These are phyloP conservation scores for Elephas maximus DNA, from an alignment of 2,113 vertebrate genomes.

Conservation along the genomic window DNA sequence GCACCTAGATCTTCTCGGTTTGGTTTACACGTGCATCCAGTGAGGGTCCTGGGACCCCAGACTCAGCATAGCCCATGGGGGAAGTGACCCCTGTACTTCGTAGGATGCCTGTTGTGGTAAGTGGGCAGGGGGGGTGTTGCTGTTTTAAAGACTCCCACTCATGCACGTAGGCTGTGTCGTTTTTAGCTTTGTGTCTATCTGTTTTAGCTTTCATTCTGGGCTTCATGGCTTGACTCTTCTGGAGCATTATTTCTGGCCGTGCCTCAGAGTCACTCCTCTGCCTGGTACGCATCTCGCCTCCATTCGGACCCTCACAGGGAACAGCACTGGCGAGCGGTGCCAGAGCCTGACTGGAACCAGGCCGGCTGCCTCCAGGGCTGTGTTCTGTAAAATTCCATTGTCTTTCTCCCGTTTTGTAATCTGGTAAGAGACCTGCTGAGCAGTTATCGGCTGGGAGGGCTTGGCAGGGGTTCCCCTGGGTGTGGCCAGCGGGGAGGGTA, in stretches of 20 bases:
- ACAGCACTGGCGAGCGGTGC: accelerated
- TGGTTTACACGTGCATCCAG: accelerated
- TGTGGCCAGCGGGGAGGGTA: background rate
- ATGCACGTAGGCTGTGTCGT: background rate
- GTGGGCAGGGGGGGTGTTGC: accelerated
- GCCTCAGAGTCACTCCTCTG: background rate
- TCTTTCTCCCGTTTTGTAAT: constrained; percentile 21
- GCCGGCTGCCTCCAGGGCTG: background rate
- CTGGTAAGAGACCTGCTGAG: background rate
- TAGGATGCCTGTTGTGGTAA: accelerated
- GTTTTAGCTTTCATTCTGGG: background rate
- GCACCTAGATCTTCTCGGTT: too few species aligned
- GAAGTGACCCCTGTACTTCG: accelerated
- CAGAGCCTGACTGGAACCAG: background rate
- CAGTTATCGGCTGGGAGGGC: background rate
- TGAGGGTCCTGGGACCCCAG: accelerated
- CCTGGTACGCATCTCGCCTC: background rate
- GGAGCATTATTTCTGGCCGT: accelerated
- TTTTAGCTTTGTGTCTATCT: background rate
- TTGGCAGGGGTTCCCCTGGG: accelerated
- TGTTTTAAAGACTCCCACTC: background rate
- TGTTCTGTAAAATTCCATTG: constrained; percentile 58
- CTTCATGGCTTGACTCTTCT: accelerated
- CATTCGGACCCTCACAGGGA: background rate
- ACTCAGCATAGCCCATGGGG: accelerated